Evolutionary conservation across 2,113 vertebrate species (phyloP).

Genomic region (Chlorodrepanis virens): DNA sequence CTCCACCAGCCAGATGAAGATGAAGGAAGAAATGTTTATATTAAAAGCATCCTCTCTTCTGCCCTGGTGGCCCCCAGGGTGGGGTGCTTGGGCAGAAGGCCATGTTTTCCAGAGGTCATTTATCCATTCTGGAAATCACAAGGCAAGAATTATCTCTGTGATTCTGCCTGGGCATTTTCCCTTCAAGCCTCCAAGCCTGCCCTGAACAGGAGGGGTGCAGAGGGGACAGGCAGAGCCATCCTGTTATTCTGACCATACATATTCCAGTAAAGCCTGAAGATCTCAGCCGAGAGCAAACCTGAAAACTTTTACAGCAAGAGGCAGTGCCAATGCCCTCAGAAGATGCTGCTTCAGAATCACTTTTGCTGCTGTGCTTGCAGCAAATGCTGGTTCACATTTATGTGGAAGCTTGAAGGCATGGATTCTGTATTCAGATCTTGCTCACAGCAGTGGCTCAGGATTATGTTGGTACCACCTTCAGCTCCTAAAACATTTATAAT

Average conservation of each 20-base stretch:
- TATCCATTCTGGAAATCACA: background rate
- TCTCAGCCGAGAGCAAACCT: background rate
- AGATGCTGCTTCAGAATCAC: background rate
- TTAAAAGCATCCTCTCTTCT: background rate
- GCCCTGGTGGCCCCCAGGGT: background rate
- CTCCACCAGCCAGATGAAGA: background rate
- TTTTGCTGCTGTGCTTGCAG: background rate
- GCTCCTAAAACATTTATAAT: background rate
- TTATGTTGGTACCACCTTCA: background rate
- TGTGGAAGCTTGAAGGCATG: background rate
- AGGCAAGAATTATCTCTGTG: background rate
- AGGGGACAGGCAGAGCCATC: background rate
- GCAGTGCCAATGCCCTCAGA: background rate
- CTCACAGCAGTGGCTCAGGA: background rate
- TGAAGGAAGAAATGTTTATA: background rate
- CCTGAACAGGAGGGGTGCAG: background rate
- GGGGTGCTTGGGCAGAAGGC: background rate
- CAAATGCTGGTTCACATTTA: background rate
- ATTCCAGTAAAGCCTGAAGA: background rate
- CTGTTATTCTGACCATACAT: background rate
- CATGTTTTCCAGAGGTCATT: fast-evolving
- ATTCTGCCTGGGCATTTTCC: background rate
- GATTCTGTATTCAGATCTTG: conserved; percentile 3
- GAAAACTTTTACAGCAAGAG: background rate
- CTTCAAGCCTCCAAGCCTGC: background rate